phyloP scores from a whole-genome alignment of 92 coral and sea anemone species.

The Paramuricea clavata region DNA sequence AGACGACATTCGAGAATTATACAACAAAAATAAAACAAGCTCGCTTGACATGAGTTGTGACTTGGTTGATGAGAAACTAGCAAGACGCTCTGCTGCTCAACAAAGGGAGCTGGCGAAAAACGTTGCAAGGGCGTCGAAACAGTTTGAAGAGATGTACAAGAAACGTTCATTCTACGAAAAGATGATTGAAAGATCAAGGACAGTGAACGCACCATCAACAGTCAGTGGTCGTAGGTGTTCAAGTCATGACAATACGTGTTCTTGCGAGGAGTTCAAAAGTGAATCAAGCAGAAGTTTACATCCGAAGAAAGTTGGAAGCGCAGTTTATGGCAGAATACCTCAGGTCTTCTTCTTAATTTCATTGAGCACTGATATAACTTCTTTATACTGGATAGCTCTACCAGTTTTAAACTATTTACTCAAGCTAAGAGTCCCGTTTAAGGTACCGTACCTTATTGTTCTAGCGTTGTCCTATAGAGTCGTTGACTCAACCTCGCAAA shows the following conservation, averaged over 20 bases:
- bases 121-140: not conserved
- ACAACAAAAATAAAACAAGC: not conserved
- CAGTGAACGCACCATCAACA: not conserved
- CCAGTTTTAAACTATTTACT: no score
- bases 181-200: constrained; percentile 4
- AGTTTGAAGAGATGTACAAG: not conserved
- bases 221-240: not conserved
- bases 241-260: not conserved
- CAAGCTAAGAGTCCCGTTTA: no score
- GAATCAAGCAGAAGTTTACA: not conserved
- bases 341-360: not conserved
- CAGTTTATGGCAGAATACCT: not conserved
- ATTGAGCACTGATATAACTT: not conserved
- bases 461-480: no score
- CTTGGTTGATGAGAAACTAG: constrained; percentile 25
- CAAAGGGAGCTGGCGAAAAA: not conserved
- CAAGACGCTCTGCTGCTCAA: not conserved
- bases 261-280: not conserved
- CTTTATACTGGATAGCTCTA: no score
- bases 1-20: constrained; percentile 20
- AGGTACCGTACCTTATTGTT: no score
- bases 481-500: no score
- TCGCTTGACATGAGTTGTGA: constrained; percentile 1
- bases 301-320: not conserved
- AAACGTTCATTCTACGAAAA: not conserved